Percentiles rank a stretch among this genome's conserved stretches.
Conservation (phyloP, 2,797 vertebrate genomes). For the Anolis apletophallus region DNA sequence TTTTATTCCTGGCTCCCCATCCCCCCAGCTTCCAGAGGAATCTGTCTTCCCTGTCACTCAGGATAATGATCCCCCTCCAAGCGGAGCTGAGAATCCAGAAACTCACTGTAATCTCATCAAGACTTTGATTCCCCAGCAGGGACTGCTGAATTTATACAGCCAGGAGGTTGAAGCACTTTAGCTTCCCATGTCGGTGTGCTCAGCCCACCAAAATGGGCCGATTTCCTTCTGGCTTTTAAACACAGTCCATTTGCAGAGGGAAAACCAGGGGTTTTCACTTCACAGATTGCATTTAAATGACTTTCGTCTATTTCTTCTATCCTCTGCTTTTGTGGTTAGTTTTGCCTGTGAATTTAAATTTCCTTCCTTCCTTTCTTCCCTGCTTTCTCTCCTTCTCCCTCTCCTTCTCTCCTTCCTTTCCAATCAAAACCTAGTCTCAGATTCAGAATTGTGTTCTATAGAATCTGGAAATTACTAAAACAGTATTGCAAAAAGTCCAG, state of each 20-base stretch:
- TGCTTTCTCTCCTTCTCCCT: no score
- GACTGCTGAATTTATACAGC: slow-evolving; percentile 67
- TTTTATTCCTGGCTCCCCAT: slow-evolving; percentile 60
- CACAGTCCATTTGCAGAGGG: slow-evolving; percentile 34
- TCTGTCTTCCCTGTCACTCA: slow-evolving; percentile 78
- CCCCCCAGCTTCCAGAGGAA: slow-evolving; percentile 66
- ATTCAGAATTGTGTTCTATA: neutral
- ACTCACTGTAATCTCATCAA: slow-evolving; percentile 72
- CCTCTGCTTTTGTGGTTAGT: slow-evolving; percentile 32
- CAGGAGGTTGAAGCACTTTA: slow-evolving; percentile 53
- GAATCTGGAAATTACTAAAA: neutral
- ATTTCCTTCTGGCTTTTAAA: slow-evolving; percentile 45
- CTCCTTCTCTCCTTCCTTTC: no score
- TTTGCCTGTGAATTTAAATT: neutral
- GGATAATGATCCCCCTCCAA: slow-evolving; percentile 71
- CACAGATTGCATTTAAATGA: slow-evolving; percentile 43
- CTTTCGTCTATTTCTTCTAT: slow-evolving; percentile 11
- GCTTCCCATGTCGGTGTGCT: slow-evolving; percentile 34
- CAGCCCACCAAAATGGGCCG: slow-evolving; percentile 41
- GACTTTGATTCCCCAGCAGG: slow-evolving; percentile 73
- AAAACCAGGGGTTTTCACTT: slow-evolving; percentile 56
- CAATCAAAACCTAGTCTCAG: neutral
- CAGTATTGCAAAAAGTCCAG: neutral
- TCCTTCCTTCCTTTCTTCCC: no score
- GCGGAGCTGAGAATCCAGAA: slow-evolving; percentile 73